Conservation (phyloP, 1,140 invertebrate species). For the Hycleus phaleratus region DNA sequence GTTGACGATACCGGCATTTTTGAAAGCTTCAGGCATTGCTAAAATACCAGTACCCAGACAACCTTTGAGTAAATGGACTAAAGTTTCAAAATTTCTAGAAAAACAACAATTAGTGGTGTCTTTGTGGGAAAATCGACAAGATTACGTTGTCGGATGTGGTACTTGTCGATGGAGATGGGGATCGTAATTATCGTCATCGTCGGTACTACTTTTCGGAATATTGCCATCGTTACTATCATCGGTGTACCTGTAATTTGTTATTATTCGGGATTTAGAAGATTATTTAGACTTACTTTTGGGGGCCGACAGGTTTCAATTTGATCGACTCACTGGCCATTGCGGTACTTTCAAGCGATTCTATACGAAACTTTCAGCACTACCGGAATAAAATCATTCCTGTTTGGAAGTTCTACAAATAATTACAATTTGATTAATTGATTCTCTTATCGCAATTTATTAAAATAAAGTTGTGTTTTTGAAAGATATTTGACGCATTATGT, state of each 20-base stretch:
- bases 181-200: conserved; percentile 39
- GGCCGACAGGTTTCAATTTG: conserved; percentile 25
- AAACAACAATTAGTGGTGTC: conserved; percentile 16
- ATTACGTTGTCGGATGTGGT: conserved; percentile 40
- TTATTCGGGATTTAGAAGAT: background rate
- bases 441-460: too few species aligned
- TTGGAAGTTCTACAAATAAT: too few species aligned
- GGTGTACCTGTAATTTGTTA: too few species aligned
- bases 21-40: conserved; percentile 67
- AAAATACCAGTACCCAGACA: conserved; percentile 68
- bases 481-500: too few species aligned
- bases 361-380: too few species aligned
- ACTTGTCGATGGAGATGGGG: conserved; percentile 40
- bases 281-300: conserved; percentile 23
- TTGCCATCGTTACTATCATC: too few species aligned
- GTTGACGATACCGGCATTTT: conserved; percentile 58
- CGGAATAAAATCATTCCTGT: too few species aligned
- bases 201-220: conserved; percentile 1
- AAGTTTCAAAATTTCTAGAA: conserved; percentile 53
- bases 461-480: too few species aligned
- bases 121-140: background rate
- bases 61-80: conserved; percentile 59
- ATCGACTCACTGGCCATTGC: conserved; percentile 10
- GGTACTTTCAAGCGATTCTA: too few species aligned
- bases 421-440: too few species aligned